A percentile compares a stretch with the other conserved stretches of the same genome.
phyloP scores from a whole-genome alignment of 2,888 invertebrate genomes.

The Mythimna ferrago region DNA sequence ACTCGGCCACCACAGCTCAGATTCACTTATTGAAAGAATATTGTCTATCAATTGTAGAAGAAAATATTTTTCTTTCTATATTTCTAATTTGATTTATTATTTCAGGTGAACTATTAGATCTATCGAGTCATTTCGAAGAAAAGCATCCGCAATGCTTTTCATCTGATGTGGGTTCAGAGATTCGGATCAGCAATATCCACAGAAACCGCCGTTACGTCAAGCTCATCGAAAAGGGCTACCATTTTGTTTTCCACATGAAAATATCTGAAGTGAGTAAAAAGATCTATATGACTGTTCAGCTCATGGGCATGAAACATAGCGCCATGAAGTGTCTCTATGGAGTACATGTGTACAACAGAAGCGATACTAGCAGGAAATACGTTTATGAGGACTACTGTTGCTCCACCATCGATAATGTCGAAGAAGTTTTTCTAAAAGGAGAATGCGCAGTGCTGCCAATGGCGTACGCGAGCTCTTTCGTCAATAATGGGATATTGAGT shows the following conservation, averaged over 20 bases:
- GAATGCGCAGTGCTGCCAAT: slow-evolving; percentile 30
- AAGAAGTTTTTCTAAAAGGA: slow-evolving; percentile 13
- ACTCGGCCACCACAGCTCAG: too few relatives aligned
- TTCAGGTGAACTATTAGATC: slow-evolving; percentile 6
- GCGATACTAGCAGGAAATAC: neutral
- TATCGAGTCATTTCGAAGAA: slow-evolving; percentile 1
- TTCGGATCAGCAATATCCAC: neutral
- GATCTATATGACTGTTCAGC: slow-evolving; percentile 15
- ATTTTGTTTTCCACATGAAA: slow-evolving; percentile 22
- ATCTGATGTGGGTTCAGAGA: neutral
- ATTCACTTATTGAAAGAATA: too few relatives aligned
- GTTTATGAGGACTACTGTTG: slow-evolving; percentile 17
- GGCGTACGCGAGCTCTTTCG: slow-evolving; percentile 10
- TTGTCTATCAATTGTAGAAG: too few relatives aligned
- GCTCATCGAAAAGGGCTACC: neutral
- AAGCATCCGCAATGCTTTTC: neutral
- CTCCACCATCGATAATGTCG: slow-evolving; percentile 18
- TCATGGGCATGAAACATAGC: slow-evolving; percentile 13
- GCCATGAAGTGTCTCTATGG: slow-evolving; percentile 5
- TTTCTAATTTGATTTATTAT: neutral
- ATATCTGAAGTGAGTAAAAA: neutral
- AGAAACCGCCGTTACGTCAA: neutral
- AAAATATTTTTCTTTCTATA: neutral
- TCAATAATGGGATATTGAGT: neutral
- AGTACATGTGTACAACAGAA: slow-evolving; percentile 24